Evolutionary conservation across 2,888 invertebrate species (phyloP), one percentile per base, ranked within the genome.

Genomic region (Limnephilus lunatus): DNA sequence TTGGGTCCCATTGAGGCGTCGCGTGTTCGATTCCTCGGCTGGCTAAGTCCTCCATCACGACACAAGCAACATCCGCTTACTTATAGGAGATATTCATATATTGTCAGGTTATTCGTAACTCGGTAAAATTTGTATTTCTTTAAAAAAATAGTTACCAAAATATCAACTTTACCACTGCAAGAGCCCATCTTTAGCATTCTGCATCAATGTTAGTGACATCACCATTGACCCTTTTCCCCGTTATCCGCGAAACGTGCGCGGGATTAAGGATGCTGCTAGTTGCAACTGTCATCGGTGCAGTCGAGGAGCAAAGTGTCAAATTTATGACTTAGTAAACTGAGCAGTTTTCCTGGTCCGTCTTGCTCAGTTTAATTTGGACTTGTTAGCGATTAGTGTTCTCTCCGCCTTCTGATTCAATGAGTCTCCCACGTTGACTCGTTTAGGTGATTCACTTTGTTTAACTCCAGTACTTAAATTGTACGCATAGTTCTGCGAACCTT

Each of bases 351-450:
- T 68, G 68, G 68, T 68, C 25, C 7, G 68, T 68, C 68, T 25
- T 82, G 30, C 31, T 31, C 82, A 82, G 7, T 83, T 83, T 35
- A 35, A 83, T 7, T 83, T 83, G 83, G 32, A 35, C 15, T 25
- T 83, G 35, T 25, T 32, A 19, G 19, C 35, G 19, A 39, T 32
- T 14, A 31, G 81, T 81, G 14, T 31, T 30, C 35, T 3, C 32
- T 31, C 14, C 82, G 14, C 30, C 83, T 83, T 83, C 19, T 14
- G 32, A 14, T 83, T 19, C 15, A 83, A 83, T 15, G 19, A 83
- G 83, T 83, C 83, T 32, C 82, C 82, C 82, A 82, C 82, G 82
- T 53, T 53, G 53, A 53, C 19, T 53, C 53, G 53, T 53, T 53
- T 53, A 5, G 19, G 19, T 53, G 53, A 53, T 53, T 53, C 53